Evolutionary conservation across 2,888 invertebrate species (phyloP).

Genomic region (Harmothoe impar): DNA sequence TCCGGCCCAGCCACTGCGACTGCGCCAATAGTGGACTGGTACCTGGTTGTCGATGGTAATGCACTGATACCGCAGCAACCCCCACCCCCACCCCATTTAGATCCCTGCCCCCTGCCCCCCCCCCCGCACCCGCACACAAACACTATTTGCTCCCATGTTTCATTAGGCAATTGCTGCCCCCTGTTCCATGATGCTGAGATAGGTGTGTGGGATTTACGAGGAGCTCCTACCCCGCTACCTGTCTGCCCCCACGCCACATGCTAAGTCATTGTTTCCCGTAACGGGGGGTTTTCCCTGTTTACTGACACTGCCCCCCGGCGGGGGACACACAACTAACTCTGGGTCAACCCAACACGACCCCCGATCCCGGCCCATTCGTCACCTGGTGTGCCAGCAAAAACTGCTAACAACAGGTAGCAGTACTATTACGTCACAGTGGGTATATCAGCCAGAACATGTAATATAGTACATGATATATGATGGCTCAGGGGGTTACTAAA

Average conservation of each 20-base stretch:
- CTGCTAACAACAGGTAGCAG: background rate
- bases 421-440: background rate
- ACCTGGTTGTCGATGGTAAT: background rate
- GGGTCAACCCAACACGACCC: background rate
- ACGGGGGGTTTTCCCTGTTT: background rate
- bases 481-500: too few relatives aligned
- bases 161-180: conserved; percentile 8
- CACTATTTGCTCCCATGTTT: background rate
- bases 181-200: background rate
- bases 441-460: too few relatives aligned
- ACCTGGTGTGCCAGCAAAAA: background rate
- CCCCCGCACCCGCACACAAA: background rate
- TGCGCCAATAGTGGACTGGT: background rate
- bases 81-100: background rate
- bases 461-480: too few relatives aligned
- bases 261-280: background rate
- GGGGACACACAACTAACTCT: background rate
- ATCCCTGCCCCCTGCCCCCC: too few relatives aligned
- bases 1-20: background rate
- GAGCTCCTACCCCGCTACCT: background rate
- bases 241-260: background rate
- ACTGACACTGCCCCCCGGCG: background rate
- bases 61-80: background rate
- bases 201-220: background rate
- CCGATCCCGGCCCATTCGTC: background rate